Base-by-base conservation (phyloP, 1,140 invertebrate species). In the Trichonephila clavipes region DNA sequence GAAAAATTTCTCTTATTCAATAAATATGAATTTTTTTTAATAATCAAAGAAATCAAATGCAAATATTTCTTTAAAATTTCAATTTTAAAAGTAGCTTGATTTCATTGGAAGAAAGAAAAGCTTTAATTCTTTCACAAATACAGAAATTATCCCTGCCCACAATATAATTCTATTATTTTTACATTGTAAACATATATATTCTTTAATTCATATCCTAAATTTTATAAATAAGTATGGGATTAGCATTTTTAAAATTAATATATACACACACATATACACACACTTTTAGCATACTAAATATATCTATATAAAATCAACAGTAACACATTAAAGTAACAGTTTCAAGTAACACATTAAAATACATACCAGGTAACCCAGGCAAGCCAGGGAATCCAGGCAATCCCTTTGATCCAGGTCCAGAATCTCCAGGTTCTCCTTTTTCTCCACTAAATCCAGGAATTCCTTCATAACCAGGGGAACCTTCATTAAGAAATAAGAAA, bases 391-490 rank as follows among this genome's bases (percentile, higher is more conserved):
- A 95, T 18, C 96, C 96, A 21, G 94, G 95, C 34, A 90, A 51
- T 21, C 95, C 95, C 58, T 93, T 90, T 61, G 40, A 62, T 28
- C 95, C 95, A 19, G 94, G 89, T 21, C 94, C 95, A 89, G 94
- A 72, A 92, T 94, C 86, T 62, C 95, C 95, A 51, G 92, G 94
- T 61, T 93, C 89, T 82, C 94, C 94, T 89, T 94, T 89, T 18
- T 96, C 94, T 19, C 95, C 95, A 88, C 94, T 61, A 66, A 95
- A 83, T 81, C 98, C 98, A 90, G 97, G 96, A 58, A 97, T 97
- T 51, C 97, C 97, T 91, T 96, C 96, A 77, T 81, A 87, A 72
- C 94, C 94, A 7, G 90, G 72, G 8, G 24, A 28, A 24, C 94
- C 94, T 91, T 44, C 19, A 82, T 21, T 64, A 44, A 24, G 19